A percentile compares a stretch with the other conserved stretches of the same genome.
Evolutionary conservation across 2,113 vertebrate genomes (phyloP).

Genomic region (Cricetomys ansorgei): DNA sequence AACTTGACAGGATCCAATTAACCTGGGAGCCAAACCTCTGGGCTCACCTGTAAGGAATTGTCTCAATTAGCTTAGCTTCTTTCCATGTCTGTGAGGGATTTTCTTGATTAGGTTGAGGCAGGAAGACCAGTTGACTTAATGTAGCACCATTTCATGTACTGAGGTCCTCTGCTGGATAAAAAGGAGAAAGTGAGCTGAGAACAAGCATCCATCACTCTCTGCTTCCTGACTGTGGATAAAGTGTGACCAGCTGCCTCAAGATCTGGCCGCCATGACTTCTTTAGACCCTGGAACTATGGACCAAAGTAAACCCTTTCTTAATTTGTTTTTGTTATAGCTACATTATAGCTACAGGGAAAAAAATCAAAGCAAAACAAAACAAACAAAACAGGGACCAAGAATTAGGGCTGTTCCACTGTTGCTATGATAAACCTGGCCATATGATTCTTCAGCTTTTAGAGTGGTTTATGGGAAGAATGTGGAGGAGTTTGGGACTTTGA

Average conservation of each 20-base stretch:
- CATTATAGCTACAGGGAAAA: background rate
- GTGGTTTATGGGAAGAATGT: background rate
- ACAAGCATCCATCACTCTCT: background rate
- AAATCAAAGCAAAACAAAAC: background rate
- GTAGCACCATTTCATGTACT: background rate
- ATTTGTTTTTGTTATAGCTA: background rate
- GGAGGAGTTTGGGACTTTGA: too few species aligned
- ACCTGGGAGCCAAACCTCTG: background rate
- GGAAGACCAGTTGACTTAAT: background rate
- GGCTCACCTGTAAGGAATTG: background rate
- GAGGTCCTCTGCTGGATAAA: background rate
- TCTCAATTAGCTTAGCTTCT: background rate
- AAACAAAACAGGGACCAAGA: background rate
- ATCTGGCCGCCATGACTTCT: background rate
- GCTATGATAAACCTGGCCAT: background rate
- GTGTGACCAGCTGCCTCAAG: background rate
- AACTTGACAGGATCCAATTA: background rate
- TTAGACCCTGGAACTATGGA: background rate
- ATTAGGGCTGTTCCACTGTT: background rate
- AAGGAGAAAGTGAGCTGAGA: background rate
- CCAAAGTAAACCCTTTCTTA: background rate
- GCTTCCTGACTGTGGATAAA: background rate
- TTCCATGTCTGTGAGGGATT: background rate
- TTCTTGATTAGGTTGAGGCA: background rate
- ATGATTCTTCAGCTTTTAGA: background rate